Evolutionary conservation across 2,113 vertebrate genomes (phyloP).

Genomic region (Ptychochromis oligacanthus): DNA sequence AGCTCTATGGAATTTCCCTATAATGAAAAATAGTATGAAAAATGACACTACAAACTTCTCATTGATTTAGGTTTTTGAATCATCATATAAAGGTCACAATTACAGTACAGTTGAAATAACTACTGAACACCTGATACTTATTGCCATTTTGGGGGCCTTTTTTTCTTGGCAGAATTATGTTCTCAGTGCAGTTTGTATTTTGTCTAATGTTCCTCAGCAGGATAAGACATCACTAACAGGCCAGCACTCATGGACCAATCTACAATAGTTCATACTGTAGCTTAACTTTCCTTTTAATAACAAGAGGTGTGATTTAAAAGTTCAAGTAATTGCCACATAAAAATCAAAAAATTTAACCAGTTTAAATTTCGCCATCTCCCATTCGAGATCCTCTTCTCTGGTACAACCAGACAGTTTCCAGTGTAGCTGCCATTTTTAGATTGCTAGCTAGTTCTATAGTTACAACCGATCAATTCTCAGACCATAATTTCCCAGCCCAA

Average conservation of each 20-base stretch:
- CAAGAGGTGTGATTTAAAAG: background rate
- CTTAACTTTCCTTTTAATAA: background rate
- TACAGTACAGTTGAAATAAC: background rate
- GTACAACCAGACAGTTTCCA: background rate
- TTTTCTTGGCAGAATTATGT: background rate
- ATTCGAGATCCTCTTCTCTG: background rate
- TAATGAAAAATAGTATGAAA: background rate
- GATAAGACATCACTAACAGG: background rate
- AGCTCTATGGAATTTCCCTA: background rate
- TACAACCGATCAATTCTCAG: no score
- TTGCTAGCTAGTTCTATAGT: background rate
- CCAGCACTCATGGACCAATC: background rate
- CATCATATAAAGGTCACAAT: background rate
- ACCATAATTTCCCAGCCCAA: no score
- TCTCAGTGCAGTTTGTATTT: background rate
- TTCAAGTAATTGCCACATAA: background rate
- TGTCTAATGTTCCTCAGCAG: background rate
- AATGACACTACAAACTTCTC: background rate
- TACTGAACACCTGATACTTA: background rate
- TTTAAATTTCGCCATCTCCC: rapidly evolving
- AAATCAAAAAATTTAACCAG: background rate
- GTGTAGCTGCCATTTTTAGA: background rate
- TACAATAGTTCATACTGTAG: background rate
- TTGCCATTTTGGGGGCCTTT: background rate
- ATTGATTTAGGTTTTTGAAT: background rate